Base-by-base conservation (phyloP, 2,888 invertebrate species). In the Teinopalpus imperialis region DNA sequence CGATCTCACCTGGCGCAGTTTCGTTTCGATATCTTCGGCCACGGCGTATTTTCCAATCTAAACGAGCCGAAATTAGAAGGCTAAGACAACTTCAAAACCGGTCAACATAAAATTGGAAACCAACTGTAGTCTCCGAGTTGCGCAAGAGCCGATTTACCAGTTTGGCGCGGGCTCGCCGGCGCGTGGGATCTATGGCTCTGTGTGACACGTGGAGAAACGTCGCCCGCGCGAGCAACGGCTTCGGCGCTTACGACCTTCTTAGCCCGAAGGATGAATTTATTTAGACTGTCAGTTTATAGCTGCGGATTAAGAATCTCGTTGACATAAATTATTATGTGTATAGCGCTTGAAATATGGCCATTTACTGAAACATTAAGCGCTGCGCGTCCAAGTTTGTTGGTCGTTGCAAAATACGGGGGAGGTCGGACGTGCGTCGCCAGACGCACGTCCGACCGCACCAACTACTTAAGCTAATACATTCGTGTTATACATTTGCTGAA, bases 71-170 rank as follows among this genome's bases (percentile, higher is more conserved):
- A 86, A 86, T 86, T 85, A 86, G 86, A 86, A 86, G 86, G 83
- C 82, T 83, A 73, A 80, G 81, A 82, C 86, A 77, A 81, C 75
- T 83, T 78, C 58, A 72, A 73, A 87, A 88, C 87, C 87, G 87
- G 87, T 88, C 86, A 87, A 88, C 87, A 86, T 87, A 87, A 88
- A 87, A 86, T 88, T 87, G 87, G 85, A 87, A 87, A 87, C 87
- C 83, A 80, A 85, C 76, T 82, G 83, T 85, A 78, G 83, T 79
- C 69, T 76, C 69, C 63, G 64, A 57, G 81, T 88, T 88, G 88
- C 86, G 83, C 85, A 86, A 87, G 75, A 75, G 77, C 63, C 67
- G 81, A 68, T 66, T 70, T 74, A 81, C 86, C 81, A 75, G 85
- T 81, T 83, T 75, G 71, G 74, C 78, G 75, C 80, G 69, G 57